These are phyloP conservation scores for Scaptomyza polygonia DNA, from an alignment of 2,888 invertebrate genomes.

Conservation along the genomic window DNA sequence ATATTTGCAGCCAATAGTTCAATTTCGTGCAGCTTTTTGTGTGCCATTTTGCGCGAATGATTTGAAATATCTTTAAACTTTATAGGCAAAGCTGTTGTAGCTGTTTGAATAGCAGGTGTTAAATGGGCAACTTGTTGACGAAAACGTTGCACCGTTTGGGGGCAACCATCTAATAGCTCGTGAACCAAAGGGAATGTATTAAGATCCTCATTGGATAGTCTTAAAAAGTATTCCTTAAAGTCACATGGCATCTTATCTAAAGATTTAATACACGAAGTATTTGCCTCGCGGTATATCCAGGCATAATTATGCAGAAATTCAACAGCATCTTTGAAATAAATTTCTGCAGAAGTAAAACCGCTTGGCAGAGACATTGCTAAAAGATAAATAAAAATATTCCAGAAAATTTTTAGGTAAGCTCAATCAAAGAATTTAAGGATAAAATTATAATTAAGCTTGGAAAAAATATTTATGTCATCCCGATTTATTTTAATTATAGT, in stretches of 20 bases:
- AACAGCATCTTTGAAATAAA: conserved; percentile 86
- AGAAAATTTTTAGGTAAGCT: not conserved
- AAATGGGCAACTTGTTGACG: conserved; percentile 72
- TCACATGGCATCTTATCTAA: conserved; percentile 86
- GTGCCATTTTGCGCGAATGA: conserved; percentile 82
- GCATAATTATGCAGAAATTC: conserved; percentile 86
- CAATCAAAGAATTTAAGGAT: not conserved
- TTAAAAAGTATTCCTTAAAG: conserved; percentile 85
- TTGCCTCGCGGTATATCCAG: conserved; percentile 88
- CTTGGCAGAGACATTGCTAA: conserved; percentile 83
- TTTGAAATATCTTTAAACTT: not conserved
- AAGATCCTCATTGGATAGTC: conserved; percentile 84
- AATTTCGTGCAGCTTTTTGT: conserved; percentile 91
- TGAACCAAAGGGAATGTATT: conserved; percentile 84
- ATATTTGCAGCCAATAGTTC: conserved; percentile 86
- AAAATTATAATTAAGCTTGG: not conserved
- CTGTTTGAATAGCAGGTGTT: conserved; percentile 57
- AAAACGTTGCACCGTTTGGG: conserved; percentile 43
- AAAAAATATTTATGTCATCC: too few species aligned
- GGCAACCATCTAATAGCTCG: conserved; percentile 20
- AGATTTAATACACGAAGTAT: conserved; percentile 87
- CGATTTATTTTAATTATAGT: not conserved
- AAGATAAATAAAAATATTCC: conserved; percentile 9
- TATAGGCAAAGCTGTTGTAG: not conserved
- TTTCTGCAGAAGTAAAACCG: conserved; percentile 56